Evolutionary conservation across 2,797 vertebrate genomes (phyloP).

Genomic region (Pelochelys cantorii): DNA sequence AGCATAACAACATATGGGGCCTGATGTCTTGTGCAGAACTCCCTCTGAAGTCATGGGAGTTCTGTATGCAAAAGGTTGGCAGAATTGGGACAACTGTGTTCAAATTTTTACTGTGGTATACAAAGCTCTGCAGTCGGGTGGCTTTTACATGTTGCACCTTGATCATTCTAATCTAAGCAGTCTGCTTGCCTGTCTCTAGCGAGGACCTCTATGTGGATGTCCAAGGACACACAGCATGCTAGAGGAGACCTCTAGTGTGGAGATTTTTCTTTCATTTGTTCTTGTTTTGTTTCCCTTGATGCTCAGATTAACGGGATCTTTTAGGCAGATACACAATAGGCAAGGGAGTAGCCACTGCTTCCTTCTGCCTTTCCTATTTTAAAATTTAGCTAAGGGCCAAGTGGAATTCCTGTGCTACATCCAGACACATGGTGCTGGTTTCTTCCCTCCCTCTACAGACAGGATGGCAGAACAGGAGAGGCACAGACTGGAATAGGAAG

Average conservation of each 20-base stretch:
- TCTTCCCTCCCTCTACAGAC: neutral
- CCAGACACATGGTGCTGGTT: neutral
- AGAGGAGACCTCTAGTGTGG: neutral
- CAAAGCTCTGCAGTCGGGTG: neutral
- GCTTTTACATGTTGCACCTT: neutral
- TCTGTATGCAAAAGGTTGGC: constrained; percentile 53
- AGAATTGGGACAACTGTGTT: constrained; percentile 36
- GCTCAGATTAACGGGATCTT: neutral
- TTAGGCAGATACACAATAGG: neutral
- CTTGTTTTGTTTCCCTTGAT: neutral
- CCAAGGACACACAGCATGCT: neutral
- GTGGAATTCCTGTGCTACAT: neutral
- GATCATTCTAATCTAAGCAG: neutral
- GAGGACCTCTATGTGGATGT: neutral
- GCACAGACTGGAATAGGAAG: neutral
- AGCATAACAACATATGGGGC: neutral
- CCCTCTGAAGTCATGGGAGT: constrained; percentile 13
- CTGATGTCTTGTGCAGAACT: constrained; percentile 17
- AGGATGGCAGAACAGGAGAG: neutral
- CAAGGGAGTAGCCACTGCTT: neutral
- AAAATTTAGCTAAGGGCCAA: neutral
- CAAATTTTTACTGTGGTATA: constrained; percentile 46
- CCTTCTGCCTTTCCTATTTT: neutral
- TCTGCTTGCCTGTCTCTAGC: neutral
- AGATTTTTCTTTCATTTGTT: neutral